Evolutionary conservation across 2,888 invertebrate genomes (phyloP).

Genomic region (Eucera pruinosa): DNA sequence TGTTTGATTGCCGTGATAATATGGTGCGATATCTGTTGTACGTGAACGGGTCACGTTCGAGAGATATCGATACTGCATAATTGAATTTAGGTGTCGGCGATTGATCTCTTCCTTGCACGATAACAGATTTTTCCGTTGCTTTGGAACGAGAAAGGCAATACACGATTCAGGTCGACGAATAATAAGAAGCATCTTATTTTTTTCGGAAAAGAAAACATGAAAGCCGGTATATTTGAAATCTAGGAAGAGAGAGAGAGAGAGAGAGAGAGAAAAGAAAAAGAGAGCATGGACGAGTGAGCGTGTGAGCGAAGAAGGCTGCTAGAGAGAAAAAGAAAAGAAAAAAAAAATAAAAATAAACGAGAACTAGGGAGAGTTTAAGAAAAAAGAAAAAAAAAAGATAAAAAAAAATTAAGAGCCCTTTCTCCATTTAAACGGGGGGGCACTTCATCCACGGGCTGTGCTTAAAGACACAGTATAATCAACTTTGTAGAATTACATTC

Average conservation of each 20-base stretch:
- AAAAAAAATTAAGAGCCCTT: constrained; percentile 54
- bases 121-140: constrained; percentile 38
- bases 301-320: constrained; percentile 46
- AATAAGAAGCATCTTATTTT: constrained; percentile 33
- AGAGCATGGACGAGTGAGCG: constrained; percentile 48
- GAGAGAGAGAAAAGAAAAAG: constrained; percentile 41
- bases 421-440: constrained; percentile 52
- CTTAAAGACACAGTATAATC: constrained; percentile 78
- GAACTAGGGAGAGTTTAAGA: constrained; percentile 35
- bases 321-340: constrained; percentile 39
- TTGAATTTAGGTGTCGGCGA: constrained; percentile 28
- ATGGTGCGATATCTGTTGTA: constrained; percentile 38
- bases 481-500: constrained; percentile 75
- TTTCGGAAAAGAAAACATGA: too few species aligned
- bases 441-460: constrained; percentile 79
- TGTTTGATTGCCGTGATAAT: constrained; percentile 12
- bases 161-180: constrained; percentile 47
- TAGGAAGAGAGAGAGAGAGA: constrained; percentile 27
- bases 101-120: constrained; percentile 52
- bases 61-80: constrained; percentile 32
- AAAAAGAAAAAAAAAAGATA: constrained; percentile 24
- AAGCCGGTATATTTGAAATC: constrained; percentile 39
- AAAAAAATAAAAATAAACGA: constrained; percentile 28
- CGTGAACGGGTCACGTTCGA: constrained; percentile 17
- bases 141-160: constrained; percentile 27